These are phyloP conservation scores for Stenotaenia linearis DNA, from an alignment of 2,888 invertebrate genomes.

Conservation along the genomic window DNA sequence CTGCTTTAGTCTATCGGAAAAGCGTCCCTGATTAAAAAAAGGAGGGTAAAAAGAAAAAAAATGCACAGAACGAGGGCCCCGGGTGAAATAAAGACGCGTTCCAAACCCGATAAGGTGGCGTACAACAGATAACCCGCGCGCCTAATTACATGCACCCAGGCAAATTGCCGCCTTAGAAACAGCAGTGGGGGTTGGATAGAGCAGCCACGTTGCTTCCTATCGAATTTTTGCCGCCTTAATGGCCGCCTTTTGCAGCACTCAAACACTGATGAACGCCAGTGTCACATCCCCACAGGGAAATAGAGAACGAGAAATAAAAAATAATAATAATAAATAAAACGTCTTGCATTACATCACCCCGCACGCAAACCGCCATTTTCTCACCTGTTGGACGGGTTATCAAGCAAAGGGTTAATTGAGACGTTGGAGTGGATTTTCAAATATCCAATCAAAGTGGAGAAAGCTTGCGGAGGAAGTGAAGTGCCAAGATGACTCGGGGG, in stretches of 20 bases:
- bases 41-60: background rate
- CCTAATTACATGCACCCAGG: slow-evolving; percentile 19
- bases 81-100: slow-evolving; percentile 19
- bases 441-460: background rate
- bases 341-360: background rate
- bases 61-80: background rate
- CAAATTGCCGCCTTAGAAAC: slow-evolving; percentile 19
- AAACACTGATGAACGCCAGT: background rate
- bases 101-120: slow-evolving; percentile 11
- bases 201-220: background rate
- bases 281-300: background rate
- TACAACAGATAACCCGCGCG: slow-evolving; percentile 19
- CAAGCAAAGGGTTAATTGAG: background rate
- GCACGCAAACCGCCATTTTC: background rate
- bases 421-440: background rate
- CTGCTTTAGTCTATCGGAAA: background rate
- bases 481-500: no score
- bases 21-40: slow-evolving; percentile 5
- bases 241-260: background rate
- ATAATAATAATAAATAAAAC: background rate
- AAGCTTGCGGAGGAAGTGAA: background rate
- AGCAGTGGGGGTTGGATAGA: background rate
- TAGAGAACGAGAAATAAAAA: background rate
- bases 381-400: background rate
- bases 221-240: background rate